phyloP scores from a whole-genome alignment of 2,797 vertebrate genomes.

The Semotilus atromaculatus region DNA sequence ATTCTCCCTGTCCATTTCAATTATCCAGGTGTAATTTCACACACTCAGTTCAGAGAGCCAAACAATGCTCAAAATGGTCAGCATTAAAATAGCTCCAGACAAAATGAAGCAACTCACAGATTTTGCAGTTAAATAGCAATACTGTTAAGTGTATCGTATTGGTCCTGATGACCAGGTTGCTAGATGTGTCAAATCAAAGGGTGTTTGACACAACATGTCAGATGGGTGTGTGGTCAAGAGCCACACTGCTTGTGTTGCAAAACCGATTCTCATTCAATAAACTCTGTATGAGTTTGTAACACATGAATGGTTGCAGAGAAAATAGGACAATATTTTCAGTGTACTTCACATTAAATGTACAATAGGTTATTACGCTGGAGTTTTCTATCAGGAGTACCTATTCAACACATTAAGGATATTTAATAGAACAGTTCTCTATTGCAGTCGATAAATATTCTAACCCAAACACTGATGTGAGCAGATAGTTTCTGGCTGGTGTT shows the following conservation, averaged over 20 bases:
- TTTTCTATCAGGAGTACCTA: background rate
- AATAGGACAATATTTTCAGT: background rate
- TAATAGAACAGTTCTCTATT: background rate
- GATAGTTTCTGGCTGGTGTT: background rate
- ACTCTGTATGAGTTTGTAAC: background rate
- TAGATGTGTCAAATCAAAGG: slow-evolving; percentile 2
- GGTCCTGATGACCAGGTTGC: slow-evolving; percentile 4
- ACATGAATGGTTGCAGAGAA: background rate
- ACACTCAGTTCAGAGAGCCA: slow-evolving; percentile 13
- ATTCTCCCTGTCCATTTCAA: slow-evolving; percentile 49
- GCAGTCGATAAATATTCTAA: slow-evolving; percentile 18
- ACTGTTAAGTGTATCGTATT: background rate
- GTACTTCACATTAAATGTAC: background rate
- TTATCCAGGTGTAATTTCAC: slow-evolving; percentile 1
- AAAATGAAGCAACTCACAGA: slow-evolving; percentile 27
- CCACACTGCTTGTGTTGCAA: background rate
- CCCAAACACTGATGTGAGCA: background rate
- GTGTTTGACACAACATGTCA: slow-evolving; percentile 12
- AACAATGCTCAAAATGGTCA: slow-evolving; percentile 7
- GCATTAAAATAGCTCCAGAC: slow-evolving; percentile 40
- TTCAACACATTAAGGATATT: background rate
- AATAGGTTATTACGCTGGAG: background rate
- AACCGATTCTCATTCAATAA: background rate
- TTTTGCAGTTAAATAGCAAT: slow-evolving; percentile 10
- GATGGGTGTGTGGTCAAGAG: background rate